Evolutionary conservation across 1,140 invertebrate species (phyloP), one percentile per base, ranked within the genome.

Genomic region (Rhizoglyphus robini): DNA sequence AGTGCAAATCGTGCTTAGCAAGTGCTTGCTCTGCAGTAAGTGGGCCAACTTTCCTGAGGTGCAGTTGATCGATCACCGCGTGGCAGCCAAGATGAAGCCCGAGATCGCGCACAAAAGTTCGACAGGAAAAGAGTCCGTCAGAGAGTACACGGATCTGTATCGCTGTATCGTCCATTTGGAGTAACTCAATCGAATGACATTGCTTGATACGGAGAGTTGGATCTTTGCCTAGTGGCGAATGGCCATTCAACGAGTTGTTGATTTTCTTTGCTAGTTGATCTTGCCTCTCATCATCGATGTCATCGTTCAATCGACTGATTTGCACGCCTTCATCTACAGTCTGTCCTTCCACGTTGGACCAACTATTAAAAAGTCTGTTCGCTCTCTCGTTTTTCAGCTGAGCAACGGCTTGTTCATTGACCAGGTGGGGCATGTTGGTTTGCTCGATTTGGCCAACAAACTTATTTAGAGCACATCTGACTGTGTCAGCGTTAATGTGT

Each of bases 101-200:
- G 20, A 64, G 27, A 64, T 64, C 63, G 4, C 47, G 41, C 13
- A 64, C 47, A 13, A 64, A 57, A 51, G 41, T 4, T 23, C 63
- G 38, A 64, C 63, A 64, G 8, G 41, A 49, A 64, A 64, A 64
- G 11, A 48, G 11, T 5, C 63, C 63, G 31, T 64, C 63, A 30
- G 18, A 25, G 18, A 2, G 32, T 15, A 64, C 31, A 23, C 46
- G 38, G 4, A 64, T 11, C 41, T 64, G 20, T 3, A 64, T 4
- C 18, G 18, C 29, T 2, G 8, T n/a, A 27, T 31, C 41, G 20
- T 64, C n/a, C 11, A 48, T 36, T 11, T 49, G 20, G 4, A 64
- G 18, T 5, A 64, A 23, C 27, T 48, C 41, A 32, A 64, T 64
- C n/a, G 27, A 31, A 57, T 31, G 27, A 64, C 63, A 64, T 20